Evolutionary conservation across 2,888 invertebrate species (phyloP).

Genomic region (Creontiades dilutus): DNA sequence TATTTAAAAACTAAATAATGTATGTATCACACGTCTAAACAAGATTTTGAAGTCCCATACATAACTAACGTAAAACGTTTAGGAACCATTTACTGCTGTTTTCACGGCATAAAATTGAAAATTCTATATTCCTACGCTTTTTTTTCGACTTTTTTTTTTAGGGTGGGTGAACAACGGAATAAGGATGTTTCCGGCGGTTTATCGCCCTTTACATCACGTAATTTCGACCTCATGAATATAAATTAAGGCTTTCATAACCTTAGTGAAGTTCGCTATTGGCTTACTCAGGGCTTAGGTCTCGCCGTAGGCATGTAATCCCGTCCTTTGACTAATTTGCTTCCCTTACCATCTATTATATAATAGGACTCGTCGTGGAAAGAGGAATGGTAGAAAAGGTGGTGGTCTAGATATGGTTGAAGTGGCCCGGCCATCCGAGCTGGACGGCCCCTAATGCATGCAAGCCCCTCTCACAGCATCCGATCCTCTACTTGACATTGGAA

Average conservation of each 20-base stretch:
- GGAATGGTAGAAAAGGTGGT: not conserved
- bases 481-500: not conserved
- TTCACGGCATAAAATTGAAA: not conserved
- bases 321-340: conserved; percentile 30
- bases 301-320: conserved; percentile 31
- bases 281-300: conserved; percentile 35
- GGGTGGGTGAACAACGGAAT: not conserved
- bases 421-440: not conserved
- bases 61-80: too few species aligned
- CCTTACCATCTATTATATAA: not conserved
- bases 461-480: not conserved
- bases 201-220: conserved; percentile 63
- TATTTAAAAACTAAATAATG: too few species aligned
- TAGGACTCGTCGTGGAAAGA: not conserved
- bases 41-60: too few species aligned
- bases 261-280: conserved; percentile 57
- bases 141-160: not conserved
- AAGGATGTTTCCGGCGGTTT: conserved; percentile 55
- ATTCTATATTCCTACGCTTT: not conserved
- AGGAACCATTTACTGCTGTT: not conserved
- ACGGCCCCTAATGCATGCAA: not conserved
- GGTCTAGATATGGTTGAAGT: not conserved
- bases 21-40: too few species aligned
- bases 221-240: conserved; percentile 68
- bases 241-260: conserved; percentile 65